Percentiles rank a stretch among this genome's conserved stretches.
Conservation (phyloP, 2,888 invertebrate genomes). For the Lepidonotus clava region DNA sequence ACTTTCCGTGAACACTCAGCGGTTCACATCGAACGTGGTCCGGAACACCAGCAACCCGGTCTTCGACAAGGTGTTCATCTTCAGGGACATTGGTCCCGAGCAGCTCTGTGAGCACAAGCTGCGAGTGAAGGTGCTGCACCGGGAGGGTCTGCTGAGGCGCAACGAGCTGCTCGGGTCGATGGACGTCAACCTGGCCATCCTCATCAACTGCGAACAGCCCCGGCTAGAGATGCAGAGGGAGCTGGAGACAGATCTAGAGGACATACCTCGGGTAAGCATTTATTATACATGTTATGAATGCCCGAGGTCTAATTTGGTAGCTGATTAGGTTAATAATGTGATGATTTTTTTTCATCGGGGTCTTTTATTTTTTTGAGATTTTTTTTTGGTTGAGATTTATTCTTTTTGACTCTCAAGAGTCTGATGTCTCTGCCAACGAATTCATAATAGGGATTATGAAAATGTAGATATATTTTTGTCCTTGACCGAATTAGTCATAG, state of each 20-base stretch:
- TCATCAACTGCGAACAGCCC: neutral
- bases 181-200: constrained; percentile 76
- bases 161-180: constrained; percentile 80
- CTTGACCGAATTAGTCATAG: no score
- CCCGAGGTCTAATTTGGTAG: no score
- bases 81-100: constrained; percentile 78
- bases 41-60: constrained; percentile 79
- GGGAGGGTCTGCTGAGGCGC: constrained; percentile 75
- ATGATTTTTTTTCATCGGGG: no score
- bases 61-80: constrained; percentile 80
- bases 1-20: constrained; percentile 79
- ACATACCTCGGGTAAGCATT: constrained; percentile 6
- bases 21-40: constrained; percentile 76
- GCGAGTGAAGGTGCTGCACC: constrained; percentile 79
- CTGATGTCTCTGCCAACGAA: no score
- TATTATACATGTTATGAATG: no score
- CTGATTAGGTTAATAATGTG: no score
- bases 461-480: no score
- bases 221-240: neutral
- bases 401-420: no score
- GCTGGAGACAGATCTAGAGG: neutral
- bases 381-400: no score
- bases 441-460: no score
- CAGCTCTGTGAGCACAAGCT: constrained; percentile 77
- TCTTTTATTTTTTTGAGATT: no score